Base-by-base conservation (phyloP, 2,797 vertebrate species). In the Clamator glandarius region DNA sequence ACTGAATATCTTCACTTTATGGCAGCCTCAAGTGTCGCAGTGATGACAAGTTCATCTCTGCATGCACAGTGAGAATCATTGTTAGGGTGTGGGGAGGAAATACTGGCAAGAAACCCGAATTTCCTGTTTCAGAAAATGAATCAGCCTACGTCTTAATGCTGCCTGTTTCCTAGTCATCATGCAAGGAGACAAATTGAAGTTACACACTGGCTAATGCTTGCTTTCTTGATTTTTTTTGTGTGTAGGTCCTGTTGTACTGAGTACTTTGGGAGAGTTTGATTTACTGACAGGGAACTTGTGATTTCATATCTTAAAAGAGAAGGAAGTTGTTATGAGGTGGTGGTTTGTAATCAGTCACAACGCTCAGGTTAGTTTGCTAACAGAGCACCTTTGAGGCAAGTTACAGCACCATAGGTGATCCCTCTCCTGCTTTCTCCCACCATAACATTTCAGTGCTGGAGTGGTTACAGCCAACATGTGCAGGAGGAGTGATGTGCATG, bases 51-150 rank as follows among this genome's bases (percentile, higher is more conserved):
- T 3, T 78, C 35, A 14, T 13, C 21, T 41, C 31, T 33, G 63
- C 19, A 41, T 20, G 42, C 0, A 0, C 21, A 39, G 59, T 15
- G 62, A 61, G 46, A 77, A 89, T 55, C 3, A 35, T 26, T 12
- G 92, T 36, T 24, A 90, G 83, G 73, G n/a, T 12, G 89, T 46
- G 92, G 62, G 11, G 25, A 87, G 76, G 87, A 95, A 95, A 81
- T 35, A 7, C 24, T 4, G 0, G 24, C 19, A 23, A 25, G 25
- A 55, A 59, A 19, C 8, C 25, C 67, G 48, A 52, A 58, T 68
- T 74, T 54, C 15, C 42, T 91, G 46, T 61, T 92, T 21, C 50
- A 13, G 17, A 85, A 88, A 86, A 81, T 93, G 79, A 94, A 59
- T 91, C 66, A 92, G 23, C 48, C 74, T 84, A 35, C 52, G 90